These are phyloP conservation scores for Bombus superbus DNA, from an alignment of 1,140 invertebrate genomes.

Conservation along the genomic window DNA sequence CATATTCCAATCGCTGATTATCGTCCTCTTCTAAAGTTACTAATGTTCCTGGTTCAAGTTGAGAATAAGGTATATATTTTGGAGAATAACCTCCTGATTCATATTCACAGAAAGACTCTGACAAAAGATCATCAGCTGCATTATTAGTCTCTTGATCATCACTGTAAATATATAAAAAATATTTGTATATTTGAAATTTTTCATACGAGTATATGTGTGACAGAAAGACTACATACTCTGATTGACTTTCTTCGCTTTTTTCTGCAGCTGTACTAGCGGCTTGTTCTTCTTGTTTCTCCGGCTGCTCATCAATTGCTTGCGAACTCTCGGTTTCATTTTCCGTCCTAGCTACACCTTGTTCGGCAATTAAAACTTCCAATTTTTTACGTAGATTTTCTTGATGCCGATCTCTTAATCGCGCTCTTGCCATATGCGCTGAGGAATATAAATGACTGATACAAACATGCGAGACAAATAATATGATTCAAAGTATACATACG, in stretches of 20 bases:
- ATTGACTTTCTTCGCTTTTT: conserved; percentile 74
- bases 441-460: conserved; percentile 26
- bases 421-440: conserved; percentile 95
- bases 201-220: not conserved
- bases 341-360: conserved; percentile 87
- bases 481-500: conserved; percentile 27
- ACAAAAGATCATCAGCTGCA: conserved; percentile 82
- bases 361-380: conserved; percentile 94
- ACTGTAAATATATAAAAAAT: conserved; percentile 62
- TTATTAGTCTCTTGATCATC: conserved; percentile 76
- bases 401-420: conserved; percentile 95
- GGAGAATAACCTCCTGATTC: conserved; percentile 93
- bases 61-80: conserved; percentile 85
- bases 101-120: conserved; percentile 89
- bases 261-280: conserved; percentile 58
- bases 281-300: conserved; percentile 62
- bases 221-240: conserved; percentile 63
- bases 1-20: conserved; percentile 88
- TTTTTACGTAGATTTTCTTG: conserved; percentile 95
- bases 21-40: conserved; percentile 92
- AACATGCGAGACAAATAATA: conserved; percentile 10
- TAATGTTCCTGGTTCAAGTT: conserved; percentile 93
- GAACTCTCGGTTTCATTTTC: conserved; percentile 72
- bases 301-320: conserved; percentile 55
- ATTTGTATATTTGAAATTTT: not conserved